Conservation (phyloP, 2,888 invertebrate genomes). For the Dicranocentrus wangi region DNA sequence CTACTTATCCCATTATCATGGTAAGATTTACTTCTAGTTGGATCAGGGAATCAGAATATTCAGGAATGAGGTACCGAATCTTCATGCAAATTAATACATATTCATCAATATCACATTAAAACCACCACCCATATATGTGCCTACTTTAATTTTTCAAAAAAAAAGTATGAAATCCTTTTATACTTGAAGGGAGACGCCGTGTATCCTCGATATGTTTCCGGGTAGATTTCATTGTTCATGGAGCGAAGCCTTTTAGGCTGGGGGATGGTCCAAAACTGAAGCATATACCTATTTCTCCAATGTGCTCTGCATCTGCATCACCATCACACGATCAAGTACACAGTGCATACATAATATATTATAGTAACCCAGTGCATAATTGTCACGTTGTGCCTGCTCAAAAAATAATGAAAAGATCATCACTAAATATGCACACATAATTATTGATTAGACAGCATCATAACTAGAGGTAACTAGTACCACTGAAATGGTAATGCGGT, state of each 20-base stretch:
- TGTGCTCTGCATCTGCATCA: background rate
- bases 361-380: background rate
- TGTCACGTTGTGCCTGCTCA: background rate
- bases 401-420: too few relatives aligned
- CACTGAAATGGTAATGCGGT: too few relatives aligned
- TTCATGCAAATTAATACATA: background rate
- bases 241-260: too few relatives aligned
- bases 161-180: background rate
- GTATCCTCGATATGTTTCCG: constrained; percentile 48
- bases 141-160: background rate
- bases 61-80: background rate
- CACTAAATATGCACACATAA: too few relatives aligned
- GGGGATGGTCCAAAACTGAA: background rate
- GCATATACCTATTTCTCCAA: background rate
- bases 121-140: constrained; percentile 38
- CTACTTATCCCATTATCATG: background rate
- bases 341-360: background rate
- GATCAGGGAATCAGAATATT: background rate
- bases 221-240: constrained; percentile 30
- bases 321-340: background rate
- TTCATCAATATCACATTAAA: constrained; percentile 20
- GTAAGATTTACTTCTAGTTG: background rate
- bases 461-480: too few relatives aligned
- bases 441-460: too few relatives aligned
- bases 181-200: background rate